A percentile compares a stretch with the other conserved stretches of the same genome.
phyloP scores from a whole-genome alignment of 2,113 vertebrate genomes.

The Amblyopsis rosae region DNA sequence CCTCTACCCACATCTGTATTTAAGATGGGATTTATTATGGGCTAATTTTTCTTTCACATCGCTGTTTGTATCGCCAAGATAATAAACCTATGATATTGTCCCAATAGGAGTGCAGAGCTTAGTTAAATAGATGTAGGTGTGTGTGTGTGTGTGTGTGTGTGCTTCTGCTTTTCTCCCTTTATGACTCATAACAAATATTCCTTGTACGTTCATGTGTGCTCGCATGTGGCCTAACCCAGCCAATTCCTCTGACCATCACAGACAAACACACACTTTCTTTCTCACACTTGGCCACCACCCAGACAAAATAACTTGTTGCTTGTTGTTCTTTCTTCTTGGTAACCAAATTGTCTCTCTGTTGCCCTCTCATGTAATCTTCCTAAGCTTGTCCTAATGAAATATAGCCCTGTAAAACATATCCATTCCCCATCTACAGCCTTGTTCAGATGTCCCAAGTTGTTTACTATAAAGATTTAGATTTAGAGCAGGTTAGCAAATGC shows the following conservation, averaged over 20 bases:
- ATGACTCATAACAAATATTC: not conserved
- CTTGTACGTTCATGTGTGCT: conserved; percentile 31
- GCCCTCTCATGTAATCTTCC: conserved; percentile 62
- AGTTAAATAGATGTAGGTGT: not conserved
- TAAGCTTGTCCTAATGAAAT: conserved; percentile 66
- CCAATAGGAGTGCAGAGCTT: not conserved
- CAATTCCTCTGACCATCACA: conserved; percentile 31
- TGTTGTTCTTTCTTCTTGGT: conserved; percentile 76
- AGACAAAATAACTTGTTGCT: conserved; percentile 76
- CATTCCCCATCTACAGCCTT: conserved; percentile 66
- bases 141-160: conserved; percentile 11
- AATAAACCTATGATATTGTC: not conserved
- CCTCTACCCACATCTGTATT: conserved; percentile 7
- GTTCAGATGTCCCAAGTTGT: conserved; percentile 74
- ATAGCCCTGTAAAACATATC: conserved; percentile 71
- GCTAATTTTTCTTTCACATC: not conserved
- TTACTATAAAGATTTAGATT: conserved; percentile 79
- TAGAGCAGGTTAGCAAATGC: conserved; percentile 73
- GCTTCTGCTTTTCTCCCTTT: no score
- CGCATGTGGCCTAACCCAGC: conserved; percentile 30
- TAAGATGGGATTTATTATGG: no score
- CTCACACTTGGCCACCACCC: conserved; percentile 63
- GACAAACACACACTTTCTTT: conserved; percentile 31
- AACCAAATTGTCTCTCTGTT: conserved; percentile 69
- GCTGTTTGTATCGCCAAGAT: not conserved